These are phyloP conservation scores for Pyrocoelia pectoralis DNA, from an alignment of 2,888 invertebrate genomes.

Conservation along the genomic window DNA sequence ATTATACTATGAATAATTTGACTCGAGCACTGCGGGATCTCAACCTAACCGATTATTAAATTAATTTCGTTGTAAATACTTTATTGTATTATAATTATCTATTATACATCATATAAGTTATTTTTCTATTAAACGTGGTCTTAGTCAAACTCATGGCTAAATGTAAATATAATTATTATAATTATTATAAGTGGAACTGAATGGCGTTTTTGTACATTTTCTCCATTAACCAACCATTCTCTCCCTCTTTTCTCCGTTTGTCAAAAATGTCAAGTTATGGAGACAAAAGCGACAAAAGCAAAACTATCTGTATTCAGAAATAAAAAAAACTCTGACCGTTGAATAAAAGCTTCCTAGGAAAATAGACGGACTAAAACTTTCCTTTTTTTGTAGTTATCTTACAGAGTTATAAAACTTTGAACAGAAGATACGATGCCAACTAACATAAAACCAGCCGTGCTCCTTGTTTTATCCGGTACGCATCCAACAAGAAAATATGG, in stretches of 20 bases:
- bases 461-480: conserved; percentile 34
- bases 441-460: conserved; percentile 37
- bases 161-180: conserved; percentile 60
- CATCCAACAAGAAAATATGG: conserved; percentile 43
- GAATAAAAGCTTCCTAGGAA: conserved; percentile 32
- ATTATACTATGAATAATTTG: conserved; percentile 43
- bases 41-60: conserved; percentile 46
- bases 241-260: neutral
- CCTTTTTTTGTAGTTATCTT: conserved; percentile 37
- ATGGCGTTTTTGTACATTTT: conserved; percentile 24
- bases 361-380: conserved; percentile 37
- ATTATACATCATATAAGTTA: conserved; percentile 60
- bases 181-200: conserved; percentile 55
- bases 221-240: neutral
- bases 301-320: conserved; percentile 19
- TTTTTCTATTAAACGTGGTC: conserved; percentile 61
- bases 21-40: conserved; percentile 37
- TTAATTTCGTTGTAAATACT: conserved; percentile 58
- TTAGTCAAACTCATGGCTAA: conserved; percentile 59
- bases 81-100: conserved; percentile 60
- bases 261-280: neutral
- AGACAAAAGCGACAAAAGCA: conserved; percentile 12
- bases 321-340: conserved; percentile 24
- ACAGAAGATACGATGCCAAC: conserved; percentile 39
- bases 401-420: conserved; percentile 42